Base-by-base conservation (phyloP, 2,888 invertebrate species). In the Drosophila formosana region DNA sequence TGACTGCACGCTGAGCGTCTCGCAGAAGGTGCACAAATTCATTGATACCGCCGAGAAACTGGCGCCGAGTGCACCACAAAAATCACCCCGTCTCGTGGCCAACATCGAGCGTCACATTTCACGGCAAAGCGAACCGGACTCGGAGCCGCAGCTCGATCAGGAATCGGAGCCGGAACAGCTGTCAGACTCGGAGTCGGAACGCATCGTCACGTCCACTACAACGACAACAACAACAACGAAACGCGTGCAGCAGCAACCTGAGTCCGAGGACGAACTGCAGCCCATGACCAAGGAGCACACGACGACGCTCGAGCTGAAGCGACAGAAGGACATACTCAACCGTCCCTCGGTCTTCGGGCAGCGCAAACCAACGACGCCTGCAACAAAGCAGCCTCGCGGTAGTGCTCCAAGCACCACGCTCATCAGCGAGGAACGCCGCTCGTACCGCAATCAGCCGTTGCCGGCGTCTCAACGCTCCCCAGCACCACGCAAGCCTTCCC, bases 261-360 rank as follows among this genome's bases (percentile, higher is more conserved):
- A 94, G 50, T 95, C 95, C 49, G 95, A 95, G 78, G 94, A 94
- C n/a, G 95, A 96, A 0, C 94, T 94, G 53, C 95, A 95, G 91
- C 96, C 96, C 0, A 96, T 95, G 91, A 73, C 89, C 8, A 85
- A 89, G 65, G 75, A 77, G 4, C 91, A 91, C 46, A 89, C 91
- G 4, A 89, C 85, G 9, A 77, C 80, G 26, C 80, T 91, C 26
- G 91, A 91, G 58, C 51, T 90, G 3, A 81, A 89, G 72, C 73
- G 92, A 62, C 93, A 93, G 57, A 91, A 92, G 56, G 94, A 94
- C 79, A 94, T 94, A 53, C 86, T 94, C 18, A 93, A 90, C 41
- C 91, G 94, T 66, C 93, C 94, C 1, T 93, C 94, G 9, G 92
- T 78, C 6, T 81, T 82, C 9, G 51, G 43, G 3, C 65, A 64